Conservation (phyloP, 1,140 invertebrate species). For the Protaetia brevitarsis region DNA sequence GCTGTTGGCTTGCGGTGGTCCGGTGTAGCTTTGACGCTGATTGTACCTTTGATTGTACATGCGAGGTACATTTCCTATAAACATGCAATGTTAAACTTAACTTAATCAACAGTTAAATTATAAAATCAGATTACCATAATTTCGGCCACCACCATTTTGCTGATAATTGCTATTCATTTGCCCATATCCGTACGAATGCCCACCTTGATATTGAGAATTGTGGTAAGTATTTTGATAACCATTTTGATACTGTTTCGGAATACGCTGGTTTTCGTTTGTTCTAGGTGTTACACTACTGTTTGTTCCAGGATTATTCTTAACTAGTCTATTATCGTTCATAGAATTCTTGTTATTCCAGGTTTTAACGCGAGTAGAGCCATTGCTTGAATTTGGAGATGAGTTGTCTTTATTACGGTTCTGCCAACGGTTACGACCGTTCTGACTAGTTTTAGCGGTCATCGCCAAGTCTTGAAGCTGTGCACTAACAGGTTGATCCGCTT, state of each 20-base stretch:
- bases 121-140: constrained; percentile 36
- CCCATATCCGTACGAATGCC: constrained; percentile 27
- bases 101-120: neutral
- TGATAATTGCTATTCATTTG: constrained; percentile 34
- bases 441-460: constrained; percentile 45
- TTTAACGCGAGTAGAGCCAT: constrained; percentile 42
- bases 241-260: constrained; percentile 41
- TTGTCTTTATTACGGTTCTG: constrained; percentile 50
- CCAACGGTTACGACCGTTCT: constrained; percentile 54
- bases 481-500: constrained; percentile 88
- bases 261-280: constrained; percentile 19
- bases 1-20: constrained; percentile 44
- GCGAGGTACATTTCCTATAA: constrained; percentile 44
- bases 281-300: neutral
- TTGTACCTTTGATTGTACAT: constrained; percentile 45
- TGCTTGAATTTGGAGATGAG: constrained; percentile 44
- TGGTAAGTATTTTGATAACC: constrained; percentile 48
- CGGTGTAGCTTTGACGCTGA: constrained; percentile 45
- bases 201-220: constrained; percentile 35
- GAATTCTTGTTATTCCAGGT: constrained; percentile 47
- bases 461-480: constrained; percentile 67
- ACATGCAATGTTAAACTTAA: neutral
- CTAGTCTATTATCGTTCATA: constrained; percentile 24
- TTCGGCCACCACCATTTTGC: constrained; percentile 33
- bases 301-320: neutral